Base-by-base conservation (phyloP, 1,140 invertebrate genomes). In the Gerris buenoi region DNA sequence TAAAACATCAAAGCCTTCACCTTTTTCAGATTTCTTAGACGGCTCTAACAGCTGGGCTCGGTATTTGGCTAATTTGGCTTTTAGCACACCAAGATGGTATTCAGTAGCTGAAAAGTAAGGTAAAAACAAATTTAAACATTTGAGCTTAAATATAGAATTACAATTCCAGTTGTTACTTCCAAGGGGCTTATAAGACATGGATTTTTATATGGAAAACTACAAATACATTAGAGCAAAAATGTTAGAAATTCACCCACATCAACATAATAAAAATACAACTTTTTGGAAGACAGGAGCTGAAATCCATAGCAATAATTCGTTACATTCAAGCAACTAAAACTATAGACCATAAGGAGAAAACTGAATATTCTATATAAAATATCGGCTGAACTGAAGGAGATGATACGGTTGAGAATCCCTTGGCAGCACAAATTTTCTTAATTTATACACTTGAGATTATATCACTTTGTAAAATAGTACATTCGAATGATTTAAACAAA, bases 1-100 rank as follows among this genome's bases (percentile, higher is more conserved):
- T 71, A 99, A 83, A 15, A 99, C 97, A 88, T 99, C 97, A 79
- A 99, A 99, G 13, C 97, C 97, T 82, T 99, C 97, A 18, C 97
- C 97, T 78, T 97, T 99, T 73, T 96, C 93, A 33, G 90, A 88
- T 75, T 95, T 92, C 77, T 98, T 98, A 0, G 89, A 82, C 0
- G 96, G 95, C 76, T 99, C 96, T 28, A 99, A 77, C 18, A 99
- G 78, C 75, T 98, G 94, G 3, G 94, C 90, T 57, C 97, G 82
- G 74, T 97, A 98, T 76, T 98, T 99, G 0, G 97, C 97, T 75
- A 99, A 80, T 81, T 99, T 99, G 0, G 97, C 97, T 82, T 99
- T 99, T 63, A 99, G 77, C 29, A 99, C 80, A 28, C 97, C 97
- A 79, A 99, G 85, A 85, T 99, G 97, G 74, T 99, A 99, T 78